These are phyloP conservation scores for Lepus americanus DNA, from an alignment of 2,113 vertebrate species.

Conservation along the genomic window DNA sequence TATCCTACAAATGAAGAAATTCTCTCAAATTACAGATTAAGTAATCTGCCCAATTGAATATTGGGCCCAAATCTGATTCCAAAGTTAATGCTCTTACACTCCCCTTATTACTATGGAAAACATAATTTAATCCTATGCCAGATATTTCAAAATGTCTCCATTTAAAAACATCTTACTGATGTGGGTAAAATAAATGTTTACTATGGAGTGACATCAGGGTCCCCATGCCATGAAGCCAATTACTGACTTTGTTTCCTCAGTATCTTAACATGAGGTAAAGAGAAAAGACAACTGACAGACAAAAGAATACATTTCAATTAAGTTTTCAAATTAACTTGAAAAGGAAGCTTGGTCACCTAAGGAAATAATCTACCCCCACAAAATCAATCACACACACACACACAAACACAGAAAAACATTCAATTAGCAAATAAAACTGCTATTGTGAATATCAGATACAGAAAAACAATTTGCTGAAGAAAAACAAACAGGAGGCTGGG, in stretches of 20 bases:
- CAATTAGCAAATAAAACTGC: not conserved
- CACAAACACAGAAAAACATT: too few species aligned
- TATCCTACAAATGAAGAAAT: not conserved
- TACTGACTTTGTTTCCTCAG: not conserved
- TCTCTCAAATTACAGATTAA: not conserved
- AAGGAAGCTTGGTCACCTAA: not conserved
- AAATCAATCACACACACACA: not conserved
- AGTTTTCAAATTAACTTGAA: slow-evolving; percentile 19
- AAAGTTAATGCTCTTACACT: not conserved
- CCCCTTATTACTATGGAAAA: not conserved
- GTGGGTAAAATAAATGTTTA: not conserved
- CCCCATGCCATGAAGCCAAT: not conserved
- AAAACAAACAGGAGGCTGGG: too few species aligned
- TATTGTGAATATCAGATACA: not conserved
- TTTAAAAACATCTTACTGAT: slow-evolving; percentile 9
- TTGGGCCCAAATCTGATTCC: not conserved
- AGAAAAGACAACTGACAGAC: not conserved
- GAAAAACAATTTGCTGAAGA: not conserved
- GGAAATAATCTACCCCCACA: not conserved
- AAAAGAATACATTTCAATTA: not conserved
- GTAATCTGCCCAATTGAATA: not conserved
- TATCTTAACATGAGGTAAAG: not conserved
- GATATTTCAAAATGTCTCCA: not conserved
- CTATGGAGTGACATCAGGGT: not conserved
- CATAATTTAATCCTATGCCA: not conserved